Percentiles rank a stretch among this genome's conserved stretches.
These are phyloP conservation scores for Diplolepis rosae DNA, from an alignment of 2,888 invertebrate species.

Conservation along the genomic window DNA sequence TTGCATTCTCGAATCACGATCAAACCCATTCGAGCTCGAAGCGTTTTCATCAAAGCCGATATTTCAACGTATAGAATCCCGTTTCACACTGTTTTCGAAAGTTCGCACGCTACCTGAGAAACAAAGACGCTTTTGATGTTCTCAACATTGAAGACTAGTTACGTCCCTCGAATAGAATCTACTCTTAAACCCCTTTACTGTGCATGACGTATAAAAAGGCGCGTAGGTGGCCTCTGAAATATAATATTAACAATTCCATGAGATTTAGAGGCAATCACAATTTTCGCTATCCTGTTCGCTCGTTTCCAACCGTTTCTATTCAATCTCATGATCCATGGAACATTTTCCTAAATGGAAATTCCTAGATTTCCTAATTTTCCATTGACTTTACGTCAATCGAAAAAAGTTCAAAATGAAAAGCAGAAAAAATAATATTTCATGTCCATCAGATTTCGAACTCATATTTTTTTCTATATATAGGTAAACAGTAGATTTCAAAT, in stretches of 20 bases:
- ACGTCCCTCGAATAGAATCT: neutral
- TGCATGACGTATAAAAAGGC: too few species aligned
- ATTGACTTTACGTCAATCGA: neutral
- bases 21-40: slow-evolving; percentile 33
- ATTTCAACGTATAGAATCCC: slow-evolving; percentile 17
- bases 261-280: too few species aligned
- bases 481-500: neutral
- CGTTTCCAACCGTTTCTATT: neutral
- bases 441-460: neutral
- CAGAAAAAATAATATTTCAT: neutral
- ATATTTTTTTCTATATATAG: neutral
- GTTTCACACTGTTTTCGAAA: slow-evolving; percentile 23
- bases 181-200: neutral
- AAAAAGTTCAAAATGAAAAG: neutral
- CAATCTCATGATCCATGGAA: neutral
- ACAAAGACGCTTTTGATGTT: slow-evolving; percentile 24
- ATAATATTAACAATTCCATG: too few species aligned
- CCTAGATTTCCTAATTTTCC: too few species aligned
- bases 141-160: slow-evolving; percentile 13
- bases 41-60: slow-evolving; percentile 2
- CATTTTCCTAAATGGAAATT: neutral
- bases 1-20: slow-evolving; percentile 35
- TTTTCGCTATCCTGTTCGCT: neutral
- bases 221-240: too few species aligned
- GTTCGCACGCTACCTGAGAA: slow-evolving; percentile 27